A percentile compares a stretch with the other conserved stretches of the same genome.
Conservation (phyloP, 2,113 vertebrate genomes). For the Calonectris borealis region DNA sequence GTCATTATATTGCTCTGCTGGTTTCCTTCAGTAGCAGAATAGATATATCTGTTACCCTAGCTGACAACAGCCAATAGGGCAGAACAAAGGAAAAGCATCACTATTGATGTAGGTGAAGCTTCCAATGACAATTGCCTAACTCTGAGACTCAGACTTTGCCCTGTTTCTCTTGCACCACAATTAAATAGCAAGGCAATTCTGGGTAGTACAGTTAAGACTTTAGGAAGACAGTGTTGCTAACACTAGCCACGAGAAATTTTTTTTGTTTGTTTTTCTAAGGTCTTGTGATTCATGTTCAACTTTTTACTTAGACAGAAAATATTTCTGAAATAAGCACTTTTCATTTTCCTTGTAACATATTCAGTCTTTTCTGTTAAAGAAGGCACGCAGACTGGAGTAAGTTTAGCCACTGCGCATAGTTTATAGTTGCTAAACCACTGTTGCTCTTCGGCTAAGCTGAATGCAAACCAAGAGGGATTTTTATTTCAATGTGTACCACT, state of each 20-base stretch:
- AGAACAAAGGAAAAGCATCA: neutral
- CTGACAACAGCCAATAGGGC: slow-evolving; percentile 31
- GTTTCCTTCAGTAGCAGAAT: neutral
- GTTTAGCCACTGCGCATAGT: neutral
- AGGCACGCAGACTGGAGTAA: neutral
- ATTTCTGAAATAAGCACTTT: neutral
- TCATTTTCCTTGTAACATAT: neutral
- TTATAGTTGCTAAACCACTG: neutral
- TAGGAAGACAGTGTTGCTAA: neutral
- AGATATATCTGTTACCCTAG: neutral
- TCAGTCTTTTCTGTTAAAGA: neutral
- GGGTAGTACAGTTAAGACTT: neutral
- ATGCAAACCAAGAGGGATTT: neutral
- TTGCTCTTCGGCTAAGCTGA: neutral
- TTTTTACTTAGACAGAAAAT: neutral
- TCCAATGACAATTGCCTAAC: neutral
- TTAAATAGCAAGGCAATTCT: neutral
- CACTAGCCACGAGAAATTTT: neutral
- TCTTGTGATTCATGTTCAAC: neutral
- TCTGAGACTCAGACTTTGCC: neutral
- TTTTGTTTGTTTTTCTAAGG: neutral
- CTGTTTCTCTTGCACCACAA: neutral
- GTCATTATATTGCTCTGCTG: slow-evolving; percentile 6
- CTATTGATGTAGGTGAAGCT: neutral
- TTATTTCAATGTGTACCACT: neutral